These are phyloP conservation scores for Taphrorychus bicolor DNA, from an alignment of 2,888 invertebrate genomes.

Conservation along the genomic window DNA sequence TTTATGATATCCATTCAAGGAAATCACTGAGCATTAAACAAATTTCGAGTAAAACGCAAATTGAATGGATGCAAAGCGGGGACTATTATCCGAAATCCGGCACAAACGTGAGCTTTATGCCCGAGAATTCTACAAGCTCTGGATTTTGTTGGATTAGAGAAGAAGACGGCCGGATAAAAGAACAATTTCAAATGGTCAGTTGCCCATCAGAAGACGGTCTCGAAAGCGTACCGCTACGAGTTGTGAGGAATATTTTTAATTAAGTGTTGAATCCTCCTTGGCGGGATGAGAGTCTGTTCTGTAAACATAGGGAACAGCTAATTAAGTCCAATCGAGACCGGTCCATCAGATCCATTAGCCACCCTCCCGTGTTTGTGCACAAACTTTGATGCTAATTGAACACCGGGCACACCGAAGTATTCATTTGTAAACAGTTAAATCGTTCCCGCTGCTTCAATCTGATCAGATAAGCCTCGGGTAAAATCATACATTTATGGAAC, in stretches of 20 bases:
- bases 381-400: constrained; percentile 60
- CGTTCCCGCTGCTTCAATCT: constrained; percentile 34
- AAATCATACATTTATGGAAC: constrained; percentile 21
- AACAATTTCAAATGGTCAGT: constrained; percentile 21
- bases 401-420: constrained; percentile 55
- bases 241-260: constrained; percentile 24
- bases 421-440: constrained; percentile 54
- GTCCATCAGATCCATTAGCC: constrained; percentile 64
- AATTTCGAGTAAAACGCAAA: constrained; percentile 23
- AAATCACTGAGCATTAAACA: constrained; percentile 32
- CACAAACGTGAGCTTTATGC: constrained; percentile 51
- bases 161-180: constrained; percentile 26
- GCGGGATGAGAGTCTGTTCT: constrained; percentile 44
- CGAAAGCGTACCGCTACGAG: too few relatives aligned
- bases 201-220: neutral
- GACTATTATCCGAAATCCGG: constrained; percentile 31
- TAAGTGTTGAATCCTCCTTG: constrained; percentile 19
- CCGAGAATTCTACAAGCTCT: constrained; percentile 56
- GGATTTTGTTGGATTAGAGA: constrained; percentile 55
- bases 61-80: constrained; percentile 18
- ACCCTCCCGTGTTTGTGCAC: constrained; percentile 60
- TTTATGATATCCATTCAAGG: neutral
- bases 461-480: constrained; percentile 16
- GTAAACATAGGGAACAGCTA: constrained; percentile 62
- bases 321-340: constrained; percentile 67